Percentiles rank a stretch among this genome's conserved stretches.
phyloP scores from a whole-genome alignment of 2,888 invertebrate species.

The Cotesia congregata region DNA sequence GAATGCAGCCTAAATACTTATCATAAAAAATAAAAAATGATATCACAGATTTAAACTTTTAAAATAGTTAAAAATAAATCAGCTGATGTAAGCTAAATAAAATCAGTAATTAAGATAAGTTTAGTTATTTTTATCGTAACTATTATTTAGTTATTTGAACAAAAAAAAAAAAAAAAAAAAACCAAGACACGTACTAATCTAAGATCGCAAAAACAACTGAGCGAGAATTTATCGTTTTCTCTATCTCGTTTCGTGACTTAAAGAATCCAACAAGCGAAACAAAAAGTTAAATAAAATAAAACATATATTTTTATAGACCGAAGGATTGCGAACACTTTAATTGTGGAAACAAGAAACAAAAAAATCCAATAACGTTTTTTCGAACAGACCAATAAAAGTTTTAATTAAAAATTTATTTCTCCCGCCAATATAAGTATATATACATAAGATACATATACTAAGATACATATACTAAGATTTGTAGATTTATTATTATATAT shows the following conservation, averaged over 20 bases:
- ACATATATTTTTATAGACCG: conserved; percentile 10
- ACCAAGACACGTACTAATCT: conserved; percentile 24
- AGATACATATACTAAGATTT: neutral
- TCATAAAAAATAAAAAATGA: too few relatives aligned
- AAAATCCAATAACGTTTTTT: neutral
- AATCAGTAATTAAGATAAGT: too few relatives aligned
- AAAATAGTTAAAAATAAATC: too few relatives aligned
- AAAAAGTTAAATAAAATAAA: neutral
- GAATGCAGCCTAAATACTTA: too few relatives aligned
- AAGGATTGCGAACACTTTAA: neutral
- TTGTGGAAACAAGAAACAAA: neutral
- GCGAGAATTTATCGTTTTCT: conserved; percentile 22
- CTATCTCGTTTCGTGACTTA: conserved; percentile 24
- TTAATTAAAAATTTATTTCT: neutral
- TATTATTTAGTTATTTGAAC: neutral
- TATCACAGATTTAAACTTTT: too few relatives aligned
- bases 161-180: neutral
- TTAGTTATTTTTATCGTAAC: too few relatives aligned
- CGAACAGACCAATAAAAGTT: neutral
- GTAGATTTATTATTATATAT: neutral
- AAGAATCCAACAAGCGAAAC: conserved; percentile 1
- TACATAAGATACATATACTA: neutral
- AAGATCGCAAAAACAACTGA: conserved; percentile 3
- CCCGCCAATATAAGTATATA: neutral
- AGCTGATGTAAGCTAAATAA: too few relatives aligned